phyloP scores from a whole-genome alignment of 2,113 vertebrate species.

The Toxotes jaculatrix region DNA sequence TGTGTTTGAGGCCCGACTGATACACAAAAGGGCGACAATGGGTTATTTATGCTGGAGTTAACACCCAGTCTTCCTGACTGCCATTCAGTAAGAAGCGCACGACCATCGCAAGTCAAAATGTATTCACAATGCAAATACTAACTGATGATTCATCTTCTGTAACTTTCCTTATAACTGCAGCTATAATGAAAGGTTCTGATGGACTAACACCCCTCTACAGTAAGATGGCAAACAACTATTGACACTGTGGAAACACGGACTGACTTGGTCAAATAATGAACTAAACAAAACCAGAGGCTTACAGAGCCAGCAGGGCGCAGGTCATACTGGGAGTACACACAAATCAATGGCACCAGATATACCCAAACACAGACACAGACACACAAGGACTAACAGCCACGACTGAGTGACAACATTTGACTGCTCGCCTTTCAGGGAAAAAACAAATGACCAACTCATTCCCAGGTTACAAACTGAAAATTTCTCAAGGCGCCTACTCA shows the following conservation, averaged over 20 bases:
- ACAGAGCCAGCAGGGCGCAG: background rate
- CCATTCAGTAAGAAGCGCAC: background rate
- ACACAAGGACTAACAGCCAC: background rate
- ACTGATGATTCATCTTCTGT: background rate
- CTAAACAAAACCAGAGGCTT: background rate
- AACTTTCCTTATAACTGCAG: background rate
- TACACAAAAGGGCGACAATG: slow-evolving; percentile 11
- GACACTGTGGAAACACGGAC: background rate
- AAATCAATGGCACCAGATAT: background rate
- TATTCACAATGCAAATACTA: background rate
- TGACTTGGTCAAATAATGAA: background rate
- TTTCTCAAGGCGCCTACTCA: background rate
- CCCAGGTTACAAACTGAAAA: background rate
- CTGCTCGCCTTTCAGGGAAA: background rate
- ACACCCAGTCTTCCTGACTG: background rate
- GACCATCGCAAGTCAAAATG: background rate
- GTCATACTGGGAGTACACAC: background rate
- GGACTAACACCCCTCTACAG: background rate
- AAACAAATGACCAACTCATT: background rate
- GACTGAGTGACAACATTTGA: background rate
- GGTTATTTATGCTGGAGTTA: background rate
- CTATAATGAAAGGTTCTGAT: background rate
- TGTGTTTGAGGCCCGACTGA: slow-evolving; percentile 5
- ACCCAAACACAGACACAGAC: background rate
- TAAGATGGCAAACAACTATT: background rate